Conservation (phyloP, 1,140 invertebrate genomes). For the Acromyrmex charruanus region DNA sequence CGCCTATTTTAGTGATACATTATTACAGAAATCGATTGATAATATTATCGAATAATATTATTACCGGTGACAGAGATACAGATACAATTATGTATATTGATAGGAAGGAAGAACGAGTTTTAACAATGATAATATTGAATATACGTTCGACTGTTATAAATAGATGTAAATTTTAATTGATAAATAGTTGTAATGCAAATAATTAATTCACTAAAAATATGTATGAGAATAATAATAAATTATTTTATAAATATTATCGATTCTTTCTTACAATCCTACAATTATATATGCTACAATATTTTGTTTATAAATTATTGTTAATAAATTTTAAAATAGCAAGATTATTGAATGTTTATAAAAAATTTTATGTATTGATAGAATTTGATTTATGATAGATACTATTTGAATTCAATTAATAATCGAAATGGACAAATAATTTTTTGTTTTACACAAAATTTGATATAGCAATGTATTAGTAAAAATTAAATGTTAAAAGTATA, state of each 20-base stretch:
- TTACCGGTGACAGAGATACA: neutral
- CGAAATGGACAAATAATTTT: neutral
- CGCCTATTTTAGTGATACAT: neutral
- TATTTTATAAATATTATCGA: neutral
- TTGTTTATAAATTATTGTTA: neutral
- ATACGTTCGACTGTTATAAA: constrained; percentile 20
- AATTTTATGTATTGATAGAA: neutral
- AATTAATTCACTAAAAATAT: constrained; percentile 25
- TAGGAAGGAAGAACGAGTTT: neutral
- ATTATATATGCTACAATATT: neutral
- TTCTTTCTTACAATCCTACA: neutral
- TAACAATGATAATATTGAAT: constrained; percentile 19
- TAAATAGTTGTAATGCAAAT: constrained; percentile 4
- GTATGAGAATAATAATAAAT: neutral
- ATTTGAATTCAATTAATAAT: constrained; percentile 16
- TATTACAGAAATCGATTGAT: constrained; percentile 13
- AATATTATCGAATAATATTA: constrained; percentile 29
- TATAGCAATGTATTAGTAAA: neutral
- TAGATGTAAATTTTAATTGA: constrained; percentile 22
- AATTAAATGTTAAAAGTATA: neutral
- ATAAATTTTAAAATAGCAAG: constrained; percentile 9
- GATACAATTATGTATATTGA: constrained; percentile 2
- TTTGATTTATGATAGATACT: neutral
- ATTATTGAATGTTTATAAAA: neutral
- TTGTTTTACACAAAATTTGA: neutral